phyloP scores from a whole-genome alignment of 2,888 invertebrate species.

The Amiota mariae region DNA sequence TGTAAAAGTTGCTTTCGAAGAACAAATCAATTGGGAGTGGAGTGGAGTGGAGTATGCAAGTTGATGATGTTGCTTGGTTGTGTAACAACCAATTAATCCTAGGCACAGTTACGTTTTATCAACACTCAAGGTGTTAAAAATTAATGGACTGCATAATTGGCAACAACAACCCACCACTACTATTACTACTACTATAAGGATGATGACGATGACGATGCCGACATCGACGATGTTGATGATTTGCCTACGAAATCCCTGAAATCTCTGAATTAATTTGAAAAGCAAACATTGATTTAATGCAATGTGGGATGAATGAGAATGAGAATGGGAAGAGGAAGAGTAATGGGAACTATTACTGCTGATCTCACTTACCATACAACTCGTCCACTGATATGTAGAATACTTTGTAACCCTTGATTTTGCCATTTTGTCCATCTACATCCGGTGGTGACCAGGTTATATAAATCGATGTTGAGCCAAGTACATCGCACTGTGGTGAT shows the following conservation, averaged over 20 bases:
- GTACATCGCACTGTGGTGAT: constrained; percentile 85
- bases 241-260: constrained; percentile 44
- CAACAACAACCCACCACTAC: constrained; percentile 20
- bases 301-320: neutral
- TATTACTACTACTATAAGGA: too few species aligned
- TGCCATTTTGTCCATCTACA: constrained; percentile 86
- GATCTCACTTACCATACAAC: constrained; percentile 80
- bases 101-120: neutral
- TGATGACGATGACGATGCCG: neutral
- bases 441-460: constrained; percentile 91
- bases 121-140: constrained; percentile 55
- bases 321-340: neutral
- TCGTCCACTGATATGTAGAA: constrained; percentile 86
- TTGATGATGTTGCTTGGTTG: too few species aligned
- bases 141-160: constrained; percentile 63
- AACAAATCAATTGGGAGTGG: neutral
- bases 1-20: too few species aligned
- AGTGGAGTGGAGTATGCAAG: neutral
- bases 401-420: constrained; percentile 89
- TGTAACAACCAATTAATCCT: too few species aligned
- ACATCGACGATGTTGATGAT: constrained; percentile 23
- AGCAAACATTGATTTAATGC: constrained; percentile 53
- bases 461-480: constrained; percentile 88
- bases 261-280: constrained; percentile 56
- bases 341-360: too few species aligned